Base-by-base conservation (phyloP, 1,140 invertebrate species). In the Mercenaria mercenaria region DNA sequence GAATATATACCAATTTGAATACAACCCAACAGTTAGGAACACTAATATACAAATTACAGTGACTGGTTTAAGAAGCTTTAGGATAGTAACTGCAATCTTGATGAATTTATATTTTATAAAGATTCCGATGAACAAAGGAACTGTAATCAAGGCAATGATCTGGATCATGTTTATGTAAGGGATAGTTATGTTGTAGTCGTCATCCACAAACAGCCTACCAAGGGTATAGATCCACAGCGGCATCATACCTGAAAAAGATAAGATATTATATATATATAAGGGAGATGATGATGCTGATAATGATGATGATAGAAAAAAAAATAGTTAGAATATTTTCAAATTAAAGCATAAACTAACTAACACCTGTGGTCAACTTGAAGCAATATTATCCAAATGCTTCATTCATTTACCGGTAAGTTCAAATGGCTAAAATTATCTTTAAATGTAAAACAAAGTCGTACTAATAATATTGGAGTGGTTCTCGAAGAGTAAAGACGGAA, bases 151-250 rank as follows among this genome's bases (percentile, higher is more conserved):
- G 32, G 97, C 93, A 0, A 99, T 97, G 91, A 98, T 97, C 0
- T 95, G 96, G 0, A 97, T 97, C 80, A 99, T 98, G 41, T 97
- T 97, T 0, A 91, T 86, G 94, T 99, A 99, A 0, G 99, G 99
- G 29, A 99, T 97, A 37, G 95, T 96, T 18, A 94, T 79, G 15
- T 86, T 88, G 77, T 97, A 96, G 0, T 97, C 97, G 84, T 97
- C 96, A 41, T 94, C 92, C 26, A 99, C 97, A 29, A 97, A 96
- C 29, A 90, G 89, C 91, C 96, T 97, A 0, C 99, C 99, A 23
- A 99, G 96, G 0, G 98, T 98, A 94, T 99, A 98, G 23, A 99
- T 96, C 99, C 99, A 99, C 1, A 98, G 95, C 0, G 99, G 99
- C 97, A 99, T 99, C 96, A 99, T 98, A 23, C 96, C 98, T 98